Conservation (phyloP, 2,113 vertebrate genomes). For the Clarias batrachus region DNA sequence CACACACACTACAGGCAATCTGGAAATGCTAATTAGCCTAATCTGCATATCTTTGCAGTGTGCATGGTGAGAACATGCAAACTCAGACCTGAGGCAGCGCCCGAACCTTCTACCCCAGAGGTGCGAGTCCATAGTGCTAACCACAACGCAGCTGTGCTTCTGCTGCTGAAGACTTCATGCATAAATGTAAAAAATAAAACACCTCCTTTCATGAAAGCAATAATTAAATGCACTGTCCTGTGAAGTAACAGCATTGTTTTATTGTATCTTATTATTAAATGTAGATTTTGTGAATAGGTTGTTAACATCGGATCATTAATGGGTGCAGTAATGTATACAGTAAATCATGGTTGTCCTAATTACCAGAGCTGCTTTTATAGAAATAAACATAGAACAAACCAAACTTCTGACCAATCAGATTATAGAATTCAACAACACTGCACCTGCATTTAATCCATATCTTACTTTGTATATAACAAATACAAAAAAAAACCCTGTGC, state of each 20-base stretch:
- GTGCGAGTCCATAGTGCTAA: too few species aligned
- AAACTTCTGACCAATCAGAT: not conserved
- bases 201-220: not conserved
- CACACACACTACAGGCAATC: too few species aligned
- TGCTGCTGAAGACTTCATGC: not conserved
- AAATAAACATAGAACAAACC: not conserved
- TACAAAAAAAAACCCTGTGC: not conserved
- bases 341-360: not conserved
- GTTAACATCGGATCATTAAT: not conserved
- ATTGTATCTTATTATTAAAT: not conserved
- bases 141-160: too few species aligned
- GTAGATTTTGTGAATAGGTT: not conserved
- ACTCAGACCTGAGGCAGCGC: too few species aligned
- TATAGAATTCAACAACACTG: not conserved
- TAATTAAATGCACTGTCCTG: not conserved
- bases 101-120: too few species aligned
- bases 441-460: not conserved
- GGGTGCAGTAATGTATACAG: not conserved
- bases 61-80: too few species aligned
- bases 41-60: too few species aligned
- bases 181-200: not conserved
- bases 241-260: not conserved
- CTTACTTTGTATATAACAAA: too few species aligned
- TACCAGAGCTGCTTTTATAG: too few species aligned
- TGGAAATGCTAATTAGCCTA: too few species aligned